Evolutionary conservation across 2,797 vertebrate genomes (phyloP), one percentile per base, ranked within the genome.

Genomic region (Semaprochilodus insignis): DNA sequence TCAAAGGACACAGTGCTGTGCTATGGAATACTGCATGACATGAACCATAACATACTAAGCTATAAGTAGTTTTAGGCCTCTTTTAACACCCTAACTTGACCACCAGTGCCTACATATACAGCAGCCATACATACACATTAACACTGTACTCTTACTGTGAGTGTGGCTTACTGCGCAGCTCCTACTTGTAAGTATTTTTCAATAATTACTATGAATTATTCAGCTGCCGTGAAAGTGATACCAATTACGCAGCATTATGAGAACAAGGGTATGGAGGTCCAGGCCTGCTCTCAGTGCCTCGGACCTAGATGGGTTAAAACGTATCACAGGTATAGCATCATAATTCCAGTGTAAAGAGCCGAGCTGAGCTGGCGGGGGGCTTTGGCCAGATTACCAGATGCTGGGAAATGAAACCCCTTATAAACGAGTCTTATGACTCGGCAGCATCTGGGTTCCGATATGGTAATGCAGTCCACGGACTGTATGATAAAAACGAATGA

Each of bases 381-480:
- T 19, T 23, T 25, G 27, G 55, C 52, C 70, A 80, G 73, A 84
- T 85, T 81, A 70, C 21, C 11, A 0, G 36, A 54, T 6, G 36
- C 31, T 67, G 60, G 52, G 70, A 82, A 82, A 74, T 75, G 19
- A 83, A 74, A 79, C 75, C 66, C 34, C 81, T 85, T 79, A 78
- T 19, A 81, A 83, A 81, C 60, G 83, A 52, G 14, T 62, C 74
- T 75, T 74, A 63, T 81, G 81, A 67, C 77, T 74, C 69, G 13
- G 51, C 57, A 19, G 74, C 55, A 74, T 75, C 77, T 76, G 62
- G 62, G 62, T 77, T 62, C 23, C 19, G 69, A 82, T 78, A 81
- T 85, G 80, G 63, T 85, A 87, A 84, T 85, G 71, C 7, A 34
- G 54, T 60, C 69, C 59, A 34, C 71, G 76, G 60, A 77, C 80